Base-by-base conservation (phyloP, 2,113 vertebrate genomes). In the Pimephales promelas region DNA sequence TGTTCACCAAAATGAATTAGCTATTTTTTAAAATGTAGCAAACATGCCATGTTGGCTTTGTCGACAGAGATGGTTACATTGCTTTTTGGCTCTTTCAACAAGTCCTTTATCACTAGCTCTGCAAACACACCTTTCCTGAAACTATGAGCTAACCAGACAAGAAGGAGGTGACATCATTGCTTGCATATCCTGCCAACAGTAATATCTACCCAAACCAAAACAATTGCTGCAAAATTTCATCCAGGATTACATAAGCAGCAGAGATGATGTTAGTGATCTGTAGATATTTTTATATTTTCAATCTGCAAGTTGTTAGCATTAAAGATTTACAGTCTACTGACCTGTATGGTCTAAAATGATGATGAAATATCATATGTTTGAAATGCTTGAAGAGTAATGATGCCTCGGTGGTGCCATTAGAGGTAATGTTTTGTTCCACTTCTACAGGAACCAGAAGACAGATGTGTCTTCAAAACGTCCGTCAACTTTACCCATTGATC, bases 381-480 rank as follows among this genome's bases (percentile, higher is more conserved):
- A 79, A 47, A n/a, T 61, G 78, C 49, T 64, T 80, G 43, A 47
- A 43, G 47, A 18, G 57, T 64, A 66, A 70, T n/a, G 62, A 34
- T 52, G 64, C 31, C 62, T 11, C 28, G 3, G 28, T 26, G 79
- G 40, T 83, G 71, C 14, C 56, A 83, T 76, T 64, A 76, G 13
- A 24, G 57, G 20, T 75, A 52, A 62, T 20, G 6, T 59, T 83
- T 75, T 78, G 7, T 79, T 88, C 66, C n/a, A 36, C 31, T 31
- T 49, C 20, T 47, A 70, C 86, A 94, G 93, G 88, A 90, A 66
- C 2, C 90, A 90, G 74, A 93, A 90, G 83, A 34, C 86, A 62
- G 87, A 85, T 0, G 47, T 0, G 0, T 5, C 26, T 57, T 49
- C 74, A 61, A 77, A 49, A 64, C 43, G 2, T 0, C 83, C 64